phyloP scores from a whole-genome alignment of 2,888 invertebrate genomes.

The Thyatira batis region DNA sequence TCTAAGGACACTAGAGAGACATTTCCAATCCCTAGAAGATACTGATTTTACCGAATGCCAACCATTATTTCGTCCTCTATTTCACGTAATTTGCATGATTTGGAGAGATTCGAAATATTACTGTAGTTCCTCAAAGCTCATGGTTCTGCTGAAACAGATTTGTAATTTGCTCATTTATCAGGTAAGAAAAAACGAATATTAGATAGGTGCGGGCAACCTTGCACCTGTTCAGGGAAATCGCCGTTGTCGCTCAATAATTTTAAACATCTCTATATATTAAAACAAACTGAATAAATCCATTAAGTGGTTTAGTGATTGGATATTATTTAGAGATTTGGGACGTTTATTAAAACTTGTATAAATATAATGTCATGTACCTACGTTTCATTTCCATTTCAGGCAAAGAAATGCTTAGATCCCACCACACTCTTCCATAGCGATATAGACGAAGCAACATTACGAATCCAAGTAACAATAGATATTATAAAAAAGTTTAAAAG shows the following conservation, averaged over 20 bases:
- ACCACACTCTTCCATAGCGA: slow-evolving; percentile 97
- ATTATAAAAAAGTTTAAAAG: slow-evolving; percentile 84
- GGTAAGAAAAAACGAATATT: slow-evolving; percentile 67
- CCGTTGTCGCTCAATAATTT: no score
- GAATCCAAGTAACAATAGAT: slow-evolving; percentile 87
- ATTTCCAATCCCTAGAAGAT: slow-evolving; percentile 90
- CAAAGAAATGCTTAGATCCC: slow-evolving; percentile 94
- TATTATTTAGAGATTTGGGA: no score
- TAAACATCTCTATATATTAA: no score
- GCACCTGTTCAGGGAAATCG: no score
- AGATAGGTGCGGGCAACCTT: no score
- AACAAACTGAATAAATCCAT: no score
- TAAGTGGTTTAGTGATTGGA: no score
- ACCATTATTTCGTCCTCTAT: slow-evolving; percentile 88
- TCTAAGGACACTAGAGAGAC: slow-evolving; percentile 90
- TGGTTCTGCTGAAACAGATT: slow-evolving; percentile 93
- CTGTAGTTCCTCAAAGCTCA: slow-evolving; percentile 93
- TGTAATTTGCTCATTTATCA: slow-evolving; percentile 94
- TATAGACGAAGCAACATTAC: slow-evolving; percentile 94
- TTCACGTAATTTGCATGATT: slow-evolving; percentile 93
- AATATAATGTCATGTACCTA: neutral
- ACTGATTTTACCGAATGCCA: slow-evolving; percentile 93
- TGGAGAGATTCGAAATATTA: slow-evolving; percentile 96
- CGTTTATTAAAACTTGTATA: no score
- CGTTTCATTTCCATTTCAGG: slow-evolving; percentile 78